A percentile compares a stretch with the other conserved stretches of the same genome.
phyloP scores from a whole-genome alignment of 2,113 vertebrate species.

The Daubentonia madagascariensis region DNA sequence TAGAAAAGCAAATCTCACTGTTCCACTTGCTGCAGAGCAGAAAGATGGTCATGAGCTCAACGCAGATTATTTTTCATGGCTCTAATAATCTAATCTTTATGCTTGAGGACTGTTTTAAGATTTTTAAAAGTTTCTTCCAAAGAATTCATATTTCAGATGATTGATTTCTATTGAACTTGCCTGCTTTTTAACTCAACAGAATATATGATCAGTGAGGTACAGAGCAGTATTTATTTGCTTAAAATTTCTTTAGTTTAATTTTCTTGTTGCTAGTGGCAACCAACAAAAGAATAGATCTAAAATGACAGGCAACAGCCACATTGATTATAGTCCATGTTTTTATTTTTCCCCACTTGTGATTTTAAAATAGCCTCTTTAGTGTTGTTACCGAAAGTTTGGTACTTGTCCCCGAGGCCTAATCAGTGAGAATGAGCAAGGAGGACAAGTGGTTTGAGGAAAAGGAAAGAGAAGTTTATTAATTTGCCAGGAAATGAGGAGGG shows the following conservation, averaged over 20 bases:
- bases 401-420: too few relatives aligned
- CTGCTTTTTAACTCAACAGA: slow-evolving; percentile 12
- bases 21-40: background rate
- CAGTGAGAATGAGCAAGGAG: too few relatives aligned
- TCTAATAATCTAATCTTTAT: slow-evolving; percentile 53
- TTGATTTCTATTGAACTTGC: background rate
- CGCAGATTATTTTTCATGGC: slow-evolving; percentile 63
- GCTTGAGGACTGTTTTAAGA: slow-evolving; percentile 68
- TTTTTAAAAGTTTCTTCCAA: slow-evolving; percentile 47
- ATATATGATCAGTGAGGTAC: slow-evolving; percentile 39
- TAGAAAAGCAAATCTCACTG: slow-evolving; percentile 55
- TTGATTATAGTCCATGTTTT: slow-evolving; percentile 22
- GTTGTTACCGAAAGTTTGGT: too few relatives aligned
- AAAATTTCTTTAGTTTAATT: slow-evolving; percentile 49
- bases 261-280: slow-evolving; percentile 79
- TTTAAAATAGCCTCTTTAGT: slow-evolving; percentile 41
- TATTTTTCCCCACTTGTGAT: slow-evolving; percentile 54
- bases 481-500: too few relatives aligned
- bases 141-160: slow-evolving; percentile 32
- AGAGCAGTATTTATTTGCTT: slow-evolving; percentile 50
- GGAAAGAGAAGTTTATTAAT: too few relatives aligned
- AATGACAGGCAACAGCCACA: background rate
- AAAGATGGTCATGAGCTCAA: slow-evolving; percentile 33
- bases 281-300: slow-evolving; percentile 63
- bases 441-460: too few relatives aligned